Evolutionary conservation across 1,140 invertebrate species (phyloP), one percentile per base, ranked within the genome.

Genomic region (Gryllus bimaculatus): DNA sequence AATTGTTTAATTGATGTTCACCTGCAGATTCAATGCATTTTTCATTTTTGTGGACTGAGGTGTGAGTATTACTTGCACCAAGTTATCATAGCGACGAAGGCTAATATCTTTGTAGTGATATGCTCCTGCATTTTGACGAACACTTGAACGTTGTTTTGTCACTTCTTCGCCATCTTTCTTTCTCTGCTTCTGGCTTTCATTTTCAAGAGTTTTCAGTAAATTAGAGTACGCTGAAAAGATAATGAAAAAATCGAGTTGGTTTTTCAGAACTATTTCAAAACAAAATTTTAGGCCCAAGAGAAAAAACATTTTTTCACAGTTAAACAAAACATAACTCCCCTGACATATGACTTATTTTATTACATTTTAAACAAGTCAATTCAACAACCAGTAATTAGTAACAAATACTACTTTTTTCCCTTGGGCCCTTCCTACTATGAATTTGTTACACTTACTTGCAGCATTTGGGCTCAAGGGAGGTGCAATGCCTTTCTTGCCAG

Each of bases 21-120:
- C 90, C 84, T 89, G 85, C 26, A 87, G 81, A 76, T 88, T 91
- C 18, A 92, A 88, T 39, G 88, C 88, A 81, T 91, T 89, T 77
- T 87, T 87, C 81, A 90, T 85, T 84, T 89, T 89, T 0, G 88
- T 88, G 4, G 87, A 85, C 26, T 87, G 86, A 7, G 90, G 88
- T 15, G 88, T 88, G 54, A 93, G 85, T 81, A 91, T 88, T 79
- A 93, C 85, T 82, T 92, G 91, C 6, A 91, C 88, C 79, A 93
- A 87, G 83, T 91, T 90, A 21, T 89, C 89, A 78, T 90, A 86
- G 77, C 88, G 89, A 47, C 88, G 88, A 10, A 93, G 78, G 26
- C 74, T 73, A 13, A 79, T 74, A 49, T 79, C 78, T n/a, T 49
- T 74, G 73, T 79, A 79, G n/a, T 79, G 78, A 49, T 79, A 79